Base-by-base conservation (phyloP, 2,888 invertebrate species). In the Chromoteleia sp. region DNA sequence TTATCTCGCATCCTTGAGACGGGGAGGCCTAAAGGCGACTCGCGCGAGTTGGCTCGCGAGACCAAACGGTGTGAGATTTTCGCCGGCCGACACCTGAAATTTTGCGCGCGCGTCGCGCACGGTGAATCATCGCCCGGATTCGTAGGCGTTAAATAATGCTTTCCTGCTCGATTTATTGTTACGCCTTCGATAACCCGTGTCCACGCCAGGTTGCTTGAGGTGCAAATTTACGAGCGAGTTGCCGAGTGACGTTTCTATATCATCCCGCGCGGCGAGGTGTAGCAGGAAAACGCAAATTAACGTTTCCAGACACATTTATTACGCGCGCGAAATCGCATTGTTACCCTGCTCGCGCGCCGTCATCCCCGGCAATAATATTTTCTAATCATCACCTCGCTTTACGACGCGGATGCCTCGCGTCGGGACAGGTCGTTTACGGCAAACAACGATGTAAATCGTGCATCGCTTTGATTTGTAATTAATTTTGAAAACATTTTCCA, bases 101-200 rank as follows among this genome's bases (percentile, higher is more conserved):
- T 71, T 81, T 19, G 25, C 63, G 19, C 68, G 21, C 21, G 52
- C 61, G 17, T 58, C 58, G 21, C 73, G 63, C 81, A 83, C 79
- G 74, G 83, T 85, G 85, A 86, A 83, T 81, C 83, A 81, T 83
- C 78, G 78, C 56, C 71, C 83, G 81, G 12, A 86, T 87, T 88
- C 86, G 88, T 88, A 83, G 88, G 88, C 88, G 88, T 87, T 82
- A 85, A 86, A 85, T 86, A 85, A 87, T 85, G 84, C 84, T 83
- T 86, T 84, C 85, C 84, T 83, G 78, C 83, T 83, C 85, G 83
- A 87, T 88, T 88, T 88, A 89, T 86, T 85, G 88, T 87, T 87
- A 86, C 86, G 84, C 83, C 86, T 67, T 67, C 76, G 83, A 85
- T 84, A 85, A 84, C 67, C 83, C 58, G 82, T 45, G 65, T 78